These are phyloP conservation scores for Picus viridis DNA, from an alignment of 2,797 vertebrate species.

Conservation along the genomic window DNA sequence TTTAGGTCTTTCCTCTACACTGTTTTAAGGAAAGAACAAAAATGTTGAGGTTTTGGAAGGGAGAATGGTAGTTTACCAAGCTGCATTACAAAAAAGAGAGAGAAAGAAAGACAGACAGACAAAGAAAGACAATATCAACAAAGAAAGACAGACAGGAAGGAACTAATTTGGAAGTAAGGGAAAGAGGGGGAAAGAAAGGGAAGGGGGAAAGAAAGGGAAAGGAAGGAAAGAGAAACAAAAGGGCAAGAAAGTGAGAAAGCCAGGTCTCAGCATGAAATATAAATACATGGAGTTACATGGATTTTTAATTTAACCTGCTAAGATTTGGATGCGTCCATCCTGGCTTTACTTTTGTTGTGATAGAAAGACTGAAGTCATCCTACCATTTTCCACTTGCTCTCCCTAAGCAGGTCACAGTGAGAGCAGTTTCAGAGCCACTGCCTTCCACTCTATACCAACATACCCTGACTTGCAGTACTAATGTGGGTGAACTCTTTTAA, in stretches of 20 bases:
- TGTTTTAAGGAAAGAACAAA: too few species aligned
- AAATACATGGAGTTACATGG: not conserved
- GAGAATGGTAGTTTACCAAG: not conserved
- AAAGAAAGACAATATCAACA: too few species aligned
- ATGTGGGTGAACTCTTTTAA: not conserved
- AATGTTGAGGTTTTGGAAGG: not conserved
- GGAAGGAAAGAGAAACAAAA: too few species aligned
- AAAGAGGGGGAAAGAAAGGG: not conserved
- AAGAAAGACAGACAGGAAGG: too few species aligned
- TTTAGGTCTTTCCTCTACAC: constrained; percentile 18
- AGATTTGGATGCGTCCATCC: accelerated
- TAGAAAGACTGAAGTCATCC: not conserved
- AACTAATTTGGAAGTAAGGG: too few species aligned
- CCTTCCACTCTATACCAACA: not conserved
- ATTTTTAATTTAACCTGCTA: not conserved
- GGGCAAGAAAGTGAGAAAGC: too few species aligned
- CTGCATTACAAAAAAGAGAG: not conserved
- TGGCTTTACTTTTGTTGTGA: not conserved
- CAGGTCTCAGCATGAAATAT: too few species aligned
- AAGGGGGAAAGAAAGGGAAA: too few species aligned
- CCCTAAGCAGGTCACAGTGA: accelerated
- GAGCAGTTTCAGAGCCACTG: not conserved
- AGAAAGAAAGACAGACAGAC: too few species aligned
- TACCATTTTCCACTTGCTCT: not conserved
- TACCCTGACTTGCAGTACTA: not conserved